Base-by-base conservation (phyloP, 1,140 invertebrate species). In the Neodiprion fabricii region DNA sequence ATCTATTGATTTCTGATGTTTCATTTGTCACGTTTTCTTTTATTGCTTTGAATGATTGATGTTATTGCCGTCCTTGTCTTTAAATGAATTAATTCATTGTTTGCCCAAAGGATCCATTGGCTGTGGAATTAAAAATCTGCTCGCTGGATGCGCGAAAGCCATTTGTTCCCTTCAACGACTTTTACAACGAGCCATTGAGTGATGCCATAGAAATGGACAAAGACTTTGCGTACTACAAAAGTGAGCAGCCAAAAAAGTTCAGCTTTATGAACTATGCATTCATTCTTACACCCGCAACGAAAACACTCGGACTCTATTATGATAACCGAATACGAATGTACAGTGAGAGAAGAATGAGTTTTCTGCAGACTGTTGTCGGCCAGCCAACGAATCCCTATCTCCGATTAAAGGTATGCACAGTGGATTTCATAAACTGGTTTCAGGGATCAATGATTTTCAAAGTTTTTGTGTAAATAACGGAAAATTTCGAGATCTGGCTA, bases 301-400 rank as follows among this genome's bases (percentile, higher is more conserved):
- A 98, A 89, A 95, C 95, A 10, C 91, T 97, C 74, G 96, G 95
- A 0, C 88, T 98, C 48, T 98, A 97, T 88, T 98, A 96, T 85
- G 97, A 98, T 86, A 98, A 97, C 86, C 91, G 97, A 49, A 97
- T 98, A 84, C 91, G 96, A 61, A 99, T 99, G 97, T 96, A 96
- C 85, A 96, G 95, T 77, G 96, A 98, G 86, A 89, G 96, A 72
- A 89, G 96, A 81, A 92, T 95, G 85, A 94, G 94, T 84, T 89
- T 97, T 85, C 88, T 96, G 82, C 93, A 96, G 83, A 94, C 92
- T 71, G 91, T 95, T 48, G 92, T 93, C 50, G 94, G 95, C 1
- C 92, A 94, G 75, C 94, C 95, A 1, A 92, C 94, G 3, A 94
- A 94, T 90, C 96, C 96, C 17, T 98, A 97, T 88, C 91, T 98